Evolutionary conservation across 53 echinoderm and acorn worm genomes (phyloP).

Genomic region (Astropecten irregularis): DNA sequence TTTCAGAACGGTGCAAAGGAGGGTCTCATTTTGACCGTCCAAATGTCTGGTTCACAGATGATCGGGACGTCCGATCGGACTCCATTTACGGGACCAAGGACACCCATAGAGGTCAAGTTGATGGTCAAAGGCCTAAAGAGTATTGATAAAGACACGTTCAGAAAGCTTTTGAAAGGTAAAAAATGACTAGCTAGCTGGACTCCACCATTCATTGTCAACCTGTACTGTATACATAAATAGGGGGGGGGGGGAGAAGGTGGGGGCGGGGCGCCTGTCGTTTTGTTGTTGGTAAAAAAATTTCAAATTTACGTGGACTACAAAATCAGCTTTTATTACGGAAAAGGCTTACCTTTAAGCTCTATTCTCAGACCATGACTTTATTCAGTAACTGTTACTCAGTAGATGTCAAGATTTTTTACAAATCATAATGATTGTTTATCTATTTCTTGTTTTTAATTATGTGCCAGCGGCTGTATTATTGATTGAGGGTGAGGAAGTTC

Average conservation of each 20-base stretch:
- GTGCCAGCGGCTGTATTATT: slow-evolving; percentile 78
- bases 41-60: slow-evolving; percentile 11
- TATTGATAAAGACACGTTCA: slow-evolving; percentile 86
- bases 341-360: no score
- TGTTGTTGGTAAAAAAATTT: no score
- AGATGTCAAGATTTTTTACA: no score
- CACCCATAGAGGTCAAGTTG: slow-evolving; percentile 80
- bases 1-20: no score
- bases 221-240: neutral
- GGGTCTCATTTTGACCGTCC: neutral
- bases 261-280: no score
- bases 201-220: neutral
- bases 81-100: slow-evolving; percentile 72
- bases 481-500: slow-evolving; percentile 69
- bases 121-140: slow-evolving; percentile 80
- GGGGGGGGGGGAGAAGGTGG: no score
- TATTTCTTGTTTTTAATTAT: neutral
- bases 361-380: no score
- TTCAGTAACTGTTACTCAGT: no score
- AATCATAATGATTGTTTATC: no score
- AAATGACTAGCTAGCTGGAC: neutral
- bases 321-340: no score
- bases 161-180: slow-evolving; percentile 89
- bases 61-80: slow-evolving; percentile 67
- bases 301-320: no score